A percentile compares a stretch with the other conserved stretches of the same genome.
These are phyloP conservation scores for Tupiocoris notatus DNA, from an alignment of 2,888 invertebrate species.

Conservation along the genomic window DNA sequence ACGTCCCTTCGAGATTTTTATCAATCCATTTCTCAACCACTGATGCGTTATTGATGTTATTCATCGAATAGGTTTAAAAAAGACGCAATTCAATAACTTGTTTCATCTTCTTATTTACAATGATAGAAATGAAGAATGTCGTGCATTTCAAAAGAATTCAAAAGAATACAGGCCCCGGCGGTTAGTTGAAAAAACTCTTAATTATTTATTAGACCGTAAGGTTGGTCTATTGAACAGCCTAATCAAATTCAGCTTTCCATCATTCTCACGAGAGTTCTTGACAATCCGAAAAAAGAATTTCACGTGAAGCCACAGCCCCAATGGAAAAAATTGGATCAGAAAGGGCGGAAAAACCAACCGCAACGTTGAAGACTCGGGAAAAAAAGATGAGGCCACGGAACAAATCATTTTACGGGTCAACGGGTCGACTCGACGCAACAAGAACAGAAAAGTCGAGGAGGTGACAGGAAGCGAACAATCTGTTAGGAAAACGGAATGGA, in stretches of 20 bases:
- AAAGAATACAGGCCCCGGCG: no score
- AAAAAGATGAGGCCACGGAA: not conserved
- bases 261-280: not conserved
- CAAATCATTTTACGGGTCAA: constrained; percentile 32
- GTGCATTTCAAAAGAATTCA: no score
- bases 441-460: constrained; percentile 1
- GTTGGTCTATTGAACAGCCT: not conserved
- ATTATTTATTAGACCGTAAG: no score
- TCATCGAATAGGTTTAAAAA: no score
- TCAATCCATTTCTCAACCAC: no score
- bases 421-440: constrained; percentile 27
- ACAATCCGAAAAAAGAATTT: not conserved
- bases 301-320: not conserved
- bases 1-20: no score
- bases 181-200: no score
- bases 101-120: no score
- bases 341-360: not conserved
- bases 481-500: not conserved
- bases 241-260: not conserved
- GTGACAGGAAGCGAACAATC: constrained; percentile 27
- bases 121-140: no score
- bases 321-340: not conserved
- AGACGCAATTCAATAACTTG: no score
- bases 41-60: no score
- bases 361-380: not conserved